phyloP scores from a whole-genome alignment of 1,140 invertebrate species.

The Trichoplusia ni region DNA sequence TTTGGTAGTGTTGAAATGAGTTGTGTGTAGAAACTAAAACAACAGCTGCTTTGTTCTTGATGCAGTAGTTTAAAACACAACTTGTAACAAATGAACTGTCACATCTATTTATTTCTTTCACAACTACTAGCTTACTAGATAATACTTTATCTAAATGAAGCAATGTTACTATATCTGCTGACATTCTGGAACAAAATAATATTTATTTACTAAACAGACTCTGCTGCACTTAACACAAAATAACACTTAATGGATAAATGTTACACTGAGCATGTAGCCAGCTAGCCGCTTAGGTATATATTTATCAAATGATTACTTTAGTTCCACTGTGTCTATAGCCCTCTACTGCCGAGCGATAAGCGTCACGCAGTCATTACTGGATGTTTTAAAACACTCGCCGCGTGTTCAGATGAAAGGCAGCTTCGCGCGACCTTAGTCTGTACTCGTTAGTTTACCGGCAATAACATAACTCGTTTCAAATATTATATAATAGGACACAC shows the following conservation, averaged over 20 bases:
- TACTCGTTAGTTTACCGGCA: slow-evolving; percentile 23
- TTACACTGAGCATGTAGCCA: no score
- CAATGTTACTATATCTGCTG: slow-evolving; percentile 80
- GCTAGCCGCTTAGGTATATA: background rate
- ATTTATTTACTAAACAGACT: background rate
- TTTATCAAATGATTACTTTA: background rate
- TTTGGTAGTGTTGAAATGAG: slow-evolving; percentile 86
- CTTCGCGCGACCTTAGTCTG: slow-evolving; percentile 21
- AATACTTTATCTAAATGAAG: slow-evolving; percentile 84
- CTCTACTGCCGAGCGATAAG: slow-evolving; percentile 21
- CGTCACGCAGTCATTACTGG: slow-evolving; percentile 24
- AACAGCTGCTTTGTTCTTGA: slow-evolving; percentile 82
- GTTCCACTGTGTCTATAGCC: background rate
- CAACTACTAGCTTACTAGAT: slow-evolving; percentile 82
- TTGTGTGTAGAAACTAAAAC: slow-evolving; percentile 87
- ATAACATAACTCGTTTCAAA: slow-evolving; percentile 15
- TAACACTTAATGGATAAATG: background rate
- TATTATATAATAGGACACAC: slow-evolving; percentile 21
- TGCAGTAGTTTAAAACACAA: slow-evolving; percentile 83
- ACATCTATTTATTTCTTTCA: slow-evolving; percentile 85
- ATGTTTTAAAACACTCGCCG: slow-evolving; percentile 9
- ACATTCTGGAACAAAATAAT: slow-evolving; percentile 76
- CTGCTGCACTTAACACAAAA: no score
- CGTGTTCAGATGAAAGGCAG: slow-evolving; percentile 18
- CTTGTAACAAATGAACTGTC: slow-evolving; percentile 87